phyloP scores from a whole-genome alignment of 2,797 vertebrate species.

The Mastacembelus armatus region DNA sequence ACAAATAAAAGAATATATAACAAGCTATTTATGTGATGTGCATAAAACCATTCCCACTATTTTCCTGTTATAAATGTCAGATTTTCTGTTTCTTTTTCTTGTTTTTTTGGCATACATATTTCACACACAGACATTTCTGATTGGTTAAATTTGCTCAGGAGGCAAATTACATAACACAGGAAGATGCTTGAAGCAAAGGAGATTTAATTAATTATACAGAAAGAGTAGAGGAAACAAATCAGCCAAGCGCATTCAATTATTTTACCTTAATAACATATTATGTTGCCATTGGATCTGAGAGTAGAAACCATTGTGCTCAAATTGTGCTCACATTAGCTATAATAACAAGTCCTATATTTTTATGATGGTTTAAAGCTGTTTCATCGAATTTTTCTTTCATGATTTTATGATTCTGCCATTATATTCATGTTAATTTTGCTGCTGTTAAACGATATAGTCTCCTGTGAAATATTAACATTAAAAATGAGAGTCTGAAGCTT shows the following conservation, averaged over 20 bases:
- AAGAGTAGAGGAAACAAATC: constrained; percentile 8
- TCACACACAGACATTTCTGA: constrained; percentile 4
- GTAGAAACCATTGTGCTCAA: constrained; percentile 16
- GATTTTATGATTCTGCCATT: background rate
- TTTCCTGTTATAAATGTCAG: constrained; percentile 1
- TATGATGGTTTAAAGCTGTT: background rate
- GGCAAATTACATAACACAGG: constrained; percentile 2
- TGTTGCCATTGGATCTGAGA: background rate
- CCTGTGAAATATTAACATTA: constrained; percentile 6
- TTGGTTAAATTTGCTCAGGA: constrained; percentile 33
- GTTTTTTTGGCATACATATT: background rate
- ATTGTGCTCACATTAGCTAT: constrained; percentile 3
- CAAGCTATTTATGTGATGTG: background rate
- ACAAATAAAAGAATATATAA: background rate
- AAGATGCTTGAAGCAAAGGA: background rate
- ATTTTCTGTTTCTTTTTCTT: background rate
- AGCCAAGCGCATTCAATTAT: background rate
- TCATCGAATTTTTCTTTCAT: background rate
- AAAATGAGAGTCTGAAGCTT: background rate
- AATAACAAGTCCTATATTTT: constrained; percentile 15
- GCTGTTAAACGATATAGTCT: background rate
- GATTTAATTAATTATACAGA: constrained; percentile 21
- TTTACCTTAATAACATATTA: constrained; percentile 16
- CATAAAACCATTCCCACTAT: background rate
- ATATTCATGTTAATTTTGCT: background rate